Base-by-base conservation (phyloP, 1,140 invertebrate species). In the Venustaconcha ellipsiformis region DNA sequence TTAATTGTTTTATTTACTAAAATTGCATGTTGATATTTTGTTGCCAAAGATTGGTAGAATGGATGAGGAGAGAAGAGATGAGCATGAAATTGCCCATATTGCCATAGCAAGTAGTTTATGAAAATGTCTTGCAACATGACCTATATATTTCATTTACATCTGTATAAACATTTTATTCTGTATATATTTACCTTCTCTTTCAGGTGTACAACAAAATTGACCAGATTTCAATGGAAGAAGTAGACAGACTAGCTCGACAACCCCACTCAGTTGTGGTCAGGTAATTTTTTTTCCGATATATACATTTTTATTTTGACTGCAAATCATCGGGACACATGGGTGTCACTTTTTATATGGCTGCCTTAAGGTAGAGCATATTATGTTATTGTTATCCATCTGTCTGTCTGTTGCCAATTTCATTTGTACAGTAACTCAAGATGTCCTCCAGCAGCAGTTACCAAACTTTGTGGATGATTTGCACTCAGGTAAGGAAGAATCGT, bases 191-290 rank as follows among this genome's bases (percentile, higher is more conserved):
- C 15, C 57, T 30, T 48, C 12, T 58, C 70, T 67, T 82, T 13
- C 83, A 92, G 88, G 91, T 99, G 66, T 99, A 99, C 91, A 99
- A 99, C 91, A 99, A 99, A 93, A 99, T 99, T 83, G 98, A 99
- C 95, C 97, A 99, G 91, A 97, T 99, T 84, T 99, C 97, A 37
- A 97, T 99, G 81, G 98, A 99, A 91, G 98, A 99, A 92, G 96
- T 99, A 12, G 96, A 99, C 91, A 92, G 96, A 85, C 94, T 99
- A 88, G 98, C 98, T 12, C 92, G 96, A 77, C 92, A 95, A 89
- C 93, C 95, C 0, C 93, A 98, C 89, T 96, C 95, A 83, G 94
- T 99, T 76, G 98, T 99, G 76, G 96, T 99, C 80, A 97, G 95
- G 96, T 97, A 90, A 88, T n/a, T 26, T 30, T 18, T 48, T 6